Percentiles rank a stretch among this genome's conserved stretches.
These are phyloP conservation scores for Apotomis turbidana DNA, from an alignment of 2,888 invertebrate genomes.

Conservation along the genomic window DNA sequence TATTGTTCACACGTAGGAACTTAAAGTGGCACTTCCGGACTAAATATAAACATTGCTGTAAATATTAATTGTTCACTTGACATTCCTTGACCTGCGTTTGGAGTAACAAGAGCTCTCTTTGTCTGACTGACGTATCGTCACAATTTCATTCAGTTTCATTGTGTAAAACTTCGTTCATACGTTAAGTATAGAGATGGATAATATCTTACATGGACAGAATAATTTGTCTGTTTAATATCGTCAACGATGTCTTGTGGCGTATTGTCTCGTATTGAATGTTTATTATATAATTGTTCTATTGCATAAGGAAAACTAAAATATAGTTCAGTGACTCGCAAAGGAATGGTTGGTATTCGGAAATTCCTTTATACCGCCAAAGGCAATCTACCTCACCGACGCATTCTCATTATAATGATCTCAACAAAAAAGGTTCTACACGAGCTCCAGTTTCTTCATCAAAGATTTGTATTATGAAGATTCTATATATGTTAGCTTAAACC, in stretches of 20 bases:
- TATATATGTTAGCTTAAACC: not conserved
- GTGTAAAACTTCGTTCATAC: no score
- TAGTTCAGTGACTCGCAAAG: not conserved
- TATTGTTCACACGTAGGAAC: conserved; percentile 23
- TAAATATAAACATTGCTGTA: conserved; percentile 23
- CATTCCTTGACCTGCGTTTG: not conserved
- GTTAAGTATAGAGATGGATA: no score
- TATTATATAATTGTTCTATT: not conserved
- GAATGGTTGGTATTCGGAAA: conserved; percentile 20
- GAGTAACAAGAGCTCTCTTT: not conserved
- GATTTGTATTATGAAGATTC: not conserved
- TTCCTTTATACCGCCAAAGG: conserved; percentile 19
- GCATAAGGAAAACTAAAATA: conserved; percentile 12
- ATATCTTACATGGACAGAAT: no score
- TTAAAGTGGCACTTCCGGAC: conserved; percentile 30
- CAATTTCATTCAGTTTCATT: not conserved
- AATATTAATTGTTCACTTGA: conserved; percentile 10
- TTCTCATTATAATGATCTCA: conserved; percentile 23
- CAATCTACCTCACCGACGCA: conserved; percentile 23
- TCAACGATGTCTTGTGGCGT: not conserved
- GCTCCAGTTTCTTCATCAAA: conserved; percentile 21
- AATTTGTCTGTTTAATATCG: no score
- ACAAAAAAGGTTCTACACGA: conserved; percentile 6
- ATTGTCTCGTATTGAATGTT: no score
- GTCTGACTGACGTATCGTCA: not conserved